Conservation (phyloP, 2,888 invertebrate genomes). For the Drosophila anomalipes region DNA sequence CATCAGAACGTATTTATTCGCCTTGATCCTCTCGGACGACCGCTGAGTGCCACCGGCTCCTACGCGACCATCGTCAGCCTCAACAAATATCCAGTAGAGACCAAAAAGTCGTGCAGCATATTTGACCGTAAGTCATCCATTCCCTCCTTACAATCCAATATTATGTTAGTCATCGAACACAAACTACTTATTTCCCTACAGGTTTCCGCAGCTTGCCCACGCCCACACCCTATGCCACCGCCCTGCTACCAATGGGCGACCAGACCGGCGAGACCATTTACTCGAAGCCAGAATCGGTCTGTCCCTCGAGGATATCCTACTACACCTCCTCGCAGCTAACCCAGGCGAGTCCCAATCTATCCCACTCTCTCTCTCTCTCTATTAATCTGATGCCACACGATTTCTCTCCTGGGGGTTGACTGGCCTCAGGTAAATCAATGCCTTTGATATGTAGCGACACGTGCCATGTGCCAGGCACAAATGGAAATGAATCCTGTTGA, state of each 20-base stretch:
- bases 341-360: constrained; percentile 86
- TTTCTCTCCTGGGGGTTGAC: constrained; percentile 46
- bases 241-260: constrained; percentile 86
- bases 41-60: constrained; percentile 91
- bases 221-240: constrained; percentile 91
- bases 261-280: constrained; percentile 70
- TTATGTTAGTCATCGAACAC: constrained; percentile 25
- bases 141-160: neutral
- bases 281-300: constrained; percentile 85
- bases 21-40: constrained; percentile 90
- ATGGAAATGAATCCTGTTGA: constrained; percentile 66
- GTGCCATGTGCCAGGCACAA: constrained; percentile 65
- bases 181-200: constrained; percentile 52
- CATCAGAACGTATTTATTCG: constrained; percentile 92
- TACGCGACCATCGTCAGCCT: constrained; percentile 93
- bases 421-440: constrained; percentile 68
- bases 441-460: constrained; percentile 76
- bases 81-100: constrained; percentile 89
- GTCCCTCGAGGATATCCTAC: constrained; percentile 89
- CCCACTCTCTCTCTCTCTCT: neutral
- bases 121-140: constrained; percentile 81
- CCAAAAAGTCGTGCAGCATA: constrained; percentile 84
- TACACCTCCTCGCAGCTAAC: constrained; percentile 93
- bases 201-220: constrained; percentile 86
- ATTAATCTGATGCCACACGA: constrained; percentile 29